Conservation (phyloP, 37 sponge, comb jelly and placozoan species). For the Mnemiopsis leidyi region DNA sequence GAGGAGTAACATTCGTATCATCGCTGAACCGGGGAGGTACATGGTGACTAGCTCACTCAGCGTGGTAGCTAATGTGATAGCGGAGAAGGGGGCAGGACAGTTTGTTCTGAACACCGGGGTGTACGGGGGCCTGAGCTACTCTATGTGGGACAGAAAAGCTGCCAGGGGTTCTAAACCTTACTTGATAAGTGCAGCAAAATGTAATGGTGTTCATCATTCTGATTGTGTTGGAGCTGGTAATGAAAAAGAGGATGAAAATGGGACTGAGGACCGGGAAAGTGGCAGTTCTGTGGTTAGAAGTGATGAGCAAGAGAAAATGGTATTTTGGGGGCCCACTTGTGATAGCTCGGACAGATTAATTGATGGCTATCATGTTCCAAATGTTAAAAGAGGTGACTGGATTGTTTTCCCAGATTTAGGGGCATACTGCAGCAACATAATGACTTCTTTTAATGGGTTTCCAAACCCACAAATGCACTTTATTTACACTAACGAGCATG, state of each 20-base stretch:
- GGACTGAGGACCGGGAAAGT: background rate
- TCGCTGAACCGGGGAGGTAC: slow-evolving; percentile 54
- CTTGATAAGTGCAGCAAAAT: background rate
- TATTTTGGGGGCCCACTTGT: slow-evolving; percentile 52
- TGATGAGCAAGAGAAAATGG: background rate
- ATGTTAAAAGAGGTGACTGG: slow-evolving; percentile 41
- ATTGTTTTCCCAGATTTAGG: slow-evolving; percentile 45
- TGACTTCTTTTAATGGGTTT: slow-evolving; percentile 46
- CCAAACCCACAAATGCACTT: background rate
- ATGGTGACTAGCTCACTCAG: slow-evolving; percentile 11
- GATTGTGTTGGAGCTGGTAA: background rate
- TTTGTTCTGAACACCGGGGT: slow-evolving; percentile 46
- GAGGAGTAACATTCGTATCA: background rate
- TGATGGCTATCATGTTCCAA: background rate
- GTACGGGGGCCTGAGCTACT: slow-evolving; percentile 9
- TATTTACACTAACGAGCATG: background rate
- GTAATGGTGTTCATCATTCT: background rate
- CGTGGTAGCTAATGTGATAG: slow-evolving; percentile 25
- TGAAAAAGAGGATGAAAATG: background rate
- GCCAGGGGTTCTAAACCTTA: slow-evolving; percentile 54
- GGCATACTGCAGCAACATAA: background rate
- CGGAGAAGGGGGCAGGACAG: background rate
- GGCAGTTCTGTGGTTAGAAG: background rate
- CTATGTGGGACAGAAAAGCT: slow-evolving; percentile 45
- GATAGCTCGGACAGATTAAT: slow-evolving; percentile 39